Base-by-base conservation (phyloP, 92 coral and sea anemone species). In the Micromussa lordhowensis region DNA sequence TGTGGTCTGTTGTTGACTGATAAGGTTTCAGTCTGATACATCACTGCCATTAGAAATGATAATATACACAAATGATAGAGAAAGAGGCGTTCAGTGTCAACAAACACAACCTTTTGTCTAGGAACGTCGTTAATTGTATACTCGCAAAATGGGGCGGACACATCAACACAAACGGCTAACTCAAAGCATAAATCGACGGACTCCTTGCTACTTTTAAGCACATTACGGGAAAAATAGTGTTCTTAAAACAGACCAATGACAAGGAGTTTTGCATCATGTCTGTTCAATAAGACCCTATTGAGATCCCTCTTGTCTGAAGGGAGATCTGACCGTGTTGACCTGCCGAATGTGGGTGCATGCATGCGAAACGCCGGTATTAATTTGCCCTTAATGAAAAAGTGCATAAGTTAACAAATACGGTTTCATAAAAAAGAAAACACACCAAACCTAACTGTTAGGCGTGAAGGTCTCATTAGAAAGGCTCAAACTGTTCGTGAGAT, bases 1-100 rank as follows among this genome's bases (percentile, higher is more conserved):
- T 26, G 17, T 28, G 71, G 71, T 66, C 71, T 66, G 71, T 66
- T 66, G 32, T 66, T 66, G 71, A 66, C 71, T 66, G 71, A 66
- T 66, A 66, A 66, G 71, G 26, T 26, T 66, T 66, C 32, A 66
- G 71, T 66, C 71, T 26, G 71, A 34, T 26, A 66, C 26, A 66
- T 28, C 32, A 28, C 71, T 66, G 71, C 71, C 32, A 66, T 66
- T 26, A 66, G 34, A 66, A 66, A 1, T 66, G 32, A 66, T 66
- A 66, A 66, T 66, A 28, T 66, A 26, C 15, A 66, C 71, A 66
- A 26, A 66, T 66, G 32, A 10, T 1, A 66, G 71, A 26, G 71
- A 30, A 61, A 58, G 30, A 61, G 29, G 15, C 34, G 34, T 17
- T 30, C 32, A 12, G 71, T 66, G 71, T 66, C 17, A 26, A 66